Evolutionary conservation across 2,888 invertebrate genomes (phyloP), one percentile per base, ranked within the genome.

Genomic region (Trachelus troglodyta): DNA sequence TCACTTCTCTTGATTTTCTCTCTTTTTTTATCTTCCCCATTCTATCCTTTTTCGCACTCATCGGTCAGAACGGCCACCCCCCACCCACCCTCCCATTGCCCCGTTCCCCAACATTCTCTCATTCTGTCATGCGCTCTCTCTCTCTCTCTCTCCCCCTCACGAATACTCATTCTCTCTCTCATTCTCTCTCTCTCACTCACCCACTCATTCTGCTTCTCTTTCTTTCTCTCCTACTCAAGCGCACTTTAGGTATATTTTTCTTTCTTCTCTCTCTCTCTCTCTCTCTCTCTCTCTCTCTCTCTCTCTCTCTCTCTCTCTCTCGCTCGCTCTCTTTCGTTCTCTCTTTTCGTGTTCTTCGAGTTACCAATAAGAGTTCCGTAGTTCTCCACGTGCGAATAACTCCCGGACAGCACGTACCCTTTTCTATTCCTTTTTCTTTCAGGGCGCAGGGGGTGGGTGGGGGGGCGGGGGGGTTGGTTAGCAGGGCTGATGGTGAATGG

Each of bases 1-100:
- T 34, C 34, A 33, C 79, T 68, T 77, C 76, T 75, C 31, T 74
- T 56, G 34, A 69, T 74, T 34, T n/a, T 12, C 35, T 77, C 68
- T 68, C 75, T 75, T 30, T 74, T 69, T 81, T 69, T 74, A 33
- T 77, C 77, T 78, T 74, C 76, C 40, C 34, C 37, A 15, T 30
- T 71, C 77, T 33, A 77, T 71, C 79, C 56, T 37, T 80, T 75
- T 79, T 69, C 79, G 23, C 74, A 56, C 56, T 56, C 56, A 56
- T 56, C 56, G 56, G 9, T 23, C 23, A 1, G 56, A 23, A 9
- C 56, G 15, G 2, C 15, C 6, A 6, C 23, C 23, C 40, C 23
- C 40, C 34, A 0, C 35, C 35, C 35, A 3, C 35, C 23, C 23
- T 1, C 56, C 56, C 56, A 1, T 15, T 6, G 9, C 15, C 56